Percentiles rank a stretch among this genome's conserved stretches.
These are phyloP conservation scores for Lates japonicus DNA, from an alignment of 2,797 vertebrate species.

Conservation along the genomic window DNA sequence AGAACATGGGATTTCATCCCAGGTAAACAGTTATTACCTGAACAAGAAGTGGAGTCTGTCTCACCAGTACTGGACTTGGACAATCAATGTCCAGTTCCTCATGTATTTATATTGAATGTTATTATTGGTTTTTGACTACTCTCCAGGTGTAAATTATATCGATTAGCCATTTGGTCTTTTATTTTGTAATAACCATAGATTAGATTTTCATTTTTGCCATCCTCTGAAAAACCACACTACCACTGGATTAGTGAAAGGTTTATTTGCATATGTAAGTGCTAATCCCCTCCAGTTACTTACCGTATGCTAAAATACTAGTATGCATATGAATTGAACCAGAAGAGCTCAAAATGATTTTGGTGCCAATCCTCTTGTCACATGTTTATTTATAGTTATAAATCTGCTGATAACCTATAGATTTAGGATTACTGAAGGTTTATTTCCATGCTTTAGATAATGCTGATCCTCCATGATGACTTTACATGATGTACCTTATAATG, in stretches of 20 bases:
- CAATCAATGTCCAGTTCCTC: neutral
- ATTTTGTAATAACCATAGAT: neutral
- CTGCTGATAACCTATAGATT: constrained; percentile 16
- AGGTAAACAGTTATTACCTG: neutral
- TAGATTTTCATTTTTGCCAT: constrained; percentile 15
- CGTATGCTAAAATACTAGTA: constrained; percentile 3
- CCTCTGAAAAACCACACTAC: constrained; percentile 29
- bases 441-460: constrained; percentile 8
- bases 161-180: constrained; percentile 2
- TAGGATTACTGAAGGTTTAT: neutral
- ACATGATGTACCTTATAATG: neutral
- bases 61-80: neutral
- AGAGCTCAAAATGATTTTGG: neutral
- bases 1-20: neutral
- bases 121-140: neutral
- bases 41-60: neutral
- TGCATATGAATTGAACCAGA: neutral
- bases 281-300: constrained; percentile 43
- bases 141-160: neutral
- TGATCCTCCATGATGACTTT: constrained; percentile 6
- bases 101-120: neutral
- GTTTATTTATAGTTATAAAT: constrained; percentile 35
- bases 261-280: constrained; percentile 44
- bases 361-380: constrained; percentile 23
- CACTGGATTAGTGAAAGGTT: constrained; percentile 47